Evolutionary conservation across 2,113 vertebrate genomes (phyloP), one percentile per base, ranked within the genome.

Genomic region (Dasyurus viverrinus): DNA sequence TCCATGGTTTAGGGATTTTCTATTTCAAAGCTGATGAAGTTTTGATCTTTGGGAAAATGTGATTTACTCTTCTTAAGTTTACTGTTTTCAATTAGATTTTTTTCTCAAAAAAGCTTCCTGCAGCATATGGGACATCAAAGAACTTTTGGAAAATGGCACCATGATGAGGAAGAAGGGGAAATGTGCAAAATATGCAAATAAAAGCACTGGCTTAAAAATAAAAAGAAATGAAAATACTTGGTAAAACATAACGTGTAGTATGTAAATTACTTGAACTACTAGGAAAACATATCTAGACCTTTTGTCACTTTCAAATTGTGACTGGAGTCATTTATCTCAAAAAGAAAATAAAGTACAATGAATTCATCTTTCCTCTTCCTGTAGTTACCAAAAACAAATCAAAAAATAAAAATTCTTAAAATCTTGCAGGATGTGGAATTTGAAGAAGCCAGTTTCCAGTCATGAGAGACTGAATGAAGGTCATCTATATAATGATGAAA

Each of bases 41-140:
- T 84, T 42, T 84, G 68, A 84, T 84, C 68, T 84, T 84, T 84
- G 68, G 68, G n/a, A 84, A 84, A 84, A 84, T 84, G n/a, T 84
- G 68, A 76, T 76, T 76, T 84, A 84, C 36, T 84, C 68, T 84
- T 42, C 36, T 84, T 42, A 84, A 84, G n/a, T 84, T 84, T 84
- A 84, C 36, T 42, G 68, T 84, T 84, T 84, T 42, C 68, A 84
- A 84, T 84, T 84, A 84, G n/a, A 84, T 84, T 42, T 42, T 42
- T 76, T 84, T 84, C 6, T 2, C 6, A 84, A n/a, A 76, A 76
- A 76, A n/a, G 60, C 60, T 76, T 76, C 60, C 60, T 76, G n/a
- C n/a, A 84, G 16, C 68, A 42, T 84, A 84, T 84, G 68, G n/a
- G 2, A 84, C 68, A 84, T 84, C 68, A 84, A 84, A 42, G 11